A percentile compares a stretch with the other conserved stretches of the same genome.
phyloP scores from a whole-genome alignment of 2,113 vertebrate genomes.

The Shinisaurus crocodilurus region DNA sequence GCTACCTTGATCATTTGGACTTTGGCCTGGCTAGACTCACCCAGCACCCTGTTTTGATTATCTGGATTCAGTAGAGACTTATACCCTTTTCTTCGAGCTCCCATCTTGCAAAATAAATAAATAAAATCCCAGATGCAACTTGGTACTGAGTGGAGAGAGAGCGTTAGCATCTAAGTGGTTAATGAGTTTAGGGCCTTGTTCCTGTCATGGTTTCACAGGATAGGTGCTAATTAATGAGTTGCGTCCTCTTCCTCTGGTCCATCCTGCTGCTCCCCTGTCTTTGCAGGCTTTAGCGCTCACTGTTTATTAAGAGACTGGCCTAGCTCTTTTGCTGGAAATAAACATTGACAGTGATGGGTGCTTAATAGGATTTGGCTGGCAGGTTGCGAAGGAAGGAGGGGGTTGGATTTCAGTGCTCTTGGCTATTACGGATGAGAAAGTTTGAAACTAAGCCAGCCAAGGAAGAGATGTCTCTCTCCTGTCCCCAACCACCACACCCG shows the following conservation, averaged over 20 bases:
- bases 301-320: conserved; percentile 52
- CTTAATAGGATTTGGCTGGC: conserved; percentile 65
- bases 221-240: conserved; percentile 53
- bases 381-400: not conserved
- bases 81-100: not conserved
- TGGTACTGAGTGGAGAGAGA: not conserved
- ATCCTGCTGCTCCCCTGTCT: conserved; percentile 43
- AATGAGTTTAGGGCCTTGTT: conserved; percentile 45
- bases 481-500: not conserved
- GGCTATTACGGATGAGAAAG: not conserved
- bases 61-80: not conserved
- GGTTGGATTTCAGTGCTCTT: conserved; percentile 16
- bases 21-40: not conserved
- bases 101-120: not conserved
- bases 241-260: conserved; percentile 41
- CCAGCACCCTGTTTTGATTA: no score
- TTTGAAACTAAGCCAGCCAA: not conserved
- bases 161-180: conserved; percentile 47
- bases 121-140: not conserved
- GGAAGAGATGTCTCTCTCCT: not conserved
- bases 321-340: conserved; percentile 57
- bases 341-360: conserved; percentile 60
- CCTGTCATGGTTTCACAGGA: conserved; percentile 40
- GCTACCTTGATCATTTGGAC: not conserved
- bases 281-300: conserved; percentile 44